phyloP scores from a whole-genome alignment of 2,888 invertebrate species.

The Cheilosia pagana region DNA sequence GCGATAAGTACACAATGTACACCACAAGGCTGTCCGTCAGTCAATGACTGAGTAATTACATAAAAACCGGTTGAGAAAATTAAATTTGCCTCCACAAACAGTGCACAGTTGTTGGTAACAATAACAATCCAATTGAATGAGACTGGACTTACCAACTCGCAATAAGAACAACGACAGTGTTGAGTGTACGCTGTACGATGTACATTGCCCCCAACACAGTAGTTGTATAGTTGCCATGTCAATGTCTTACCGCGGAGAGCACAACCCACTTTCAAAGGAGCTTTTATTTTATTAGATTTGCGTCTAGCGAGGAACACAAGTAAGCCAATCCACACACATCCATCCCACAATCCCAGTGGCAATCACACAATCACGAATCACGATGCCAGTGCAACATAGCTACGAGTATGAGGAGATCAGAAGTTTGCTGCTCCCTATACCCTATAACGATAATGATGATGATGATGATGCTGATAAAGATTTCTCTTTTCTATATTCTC shows the following conservation, averaged over 20 bases:
- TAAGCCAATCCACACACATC: constrained; percentile 5
- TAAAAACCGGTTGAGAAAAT: constrained; percentile 62
- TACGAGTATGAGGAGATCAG: constrained; percentile 21
- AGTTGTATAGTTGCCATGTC: constrained; percentile 24
- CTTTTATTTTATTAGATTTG: constrained; percentile 43
- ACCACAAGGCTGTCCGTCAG: constrained; percentile 47
- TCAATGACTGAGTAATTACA: constrained; percentile 65
- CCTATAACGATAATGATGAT: constrained; percentile 22
- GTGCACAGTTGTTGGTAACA: constrained; percentile 48
- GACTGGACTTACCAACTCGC: constrained; percentile 8
- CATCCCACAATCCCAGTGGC: constrained; percentile 3
- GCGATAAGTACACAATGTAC: constrained; percentile 13
- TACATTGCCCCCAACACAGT: constrained; percentile 21
- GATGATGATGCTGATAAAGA: constrained; percentile 57
- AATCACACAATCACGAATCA: not conserved
- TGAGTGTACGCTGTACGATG: no score
- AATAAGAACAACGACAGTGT: constrained; percentile 2
- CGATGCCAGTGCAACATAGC: not conserved
- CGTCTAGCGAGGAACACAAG: constrained; percentile 9
- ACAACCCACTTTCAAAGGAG: constrained; percentile 49
- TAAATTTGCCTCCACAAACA: constrained; percentile 46
- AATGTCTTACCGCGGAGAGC: constrained; percentile 54
- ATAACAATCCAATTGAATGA: constrained; percentile 44
- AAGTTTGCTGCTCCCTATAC: constrained; percentile 33
- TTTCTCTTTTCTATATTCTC: constrained; percentile 34